Evolutionary conservation across 2,113 vertebrate species (phyloP).

Genomic region (Dinomys branickii): DNA sequence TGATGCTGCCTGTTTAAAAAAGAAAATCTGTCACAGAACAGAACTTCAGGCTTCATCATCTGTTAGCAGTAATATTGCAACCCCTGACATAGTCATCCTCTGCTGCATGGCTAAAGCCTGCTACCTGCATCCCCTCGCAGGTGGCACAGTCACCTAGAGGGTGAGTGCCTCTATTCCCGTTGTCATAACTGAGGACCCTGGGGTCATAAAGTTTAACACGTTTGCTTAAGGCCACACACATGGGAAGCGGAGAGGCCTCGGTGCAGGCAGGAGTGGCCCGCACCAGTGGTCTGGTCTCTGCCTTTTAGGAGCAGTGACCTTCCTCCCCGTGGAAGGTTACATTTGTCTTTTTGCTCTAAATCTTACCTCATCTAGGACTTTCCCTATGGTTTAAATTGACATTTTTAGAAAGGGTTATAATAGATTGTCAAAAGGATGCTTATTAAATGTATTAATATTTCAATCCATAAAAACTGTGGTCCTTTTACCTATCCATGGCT

Average conservation of each 20-base stretch:
- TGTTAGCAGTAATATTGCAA: accelerated
- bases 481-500: background rate
- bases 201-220: background rate
- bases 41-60: background rate
- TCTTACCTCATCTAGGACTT: background rate
- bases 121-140: accelerated
- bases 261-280: background rate
- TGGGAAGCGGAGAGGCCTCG: accelerated
- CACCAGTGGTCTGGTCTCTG: background rate
- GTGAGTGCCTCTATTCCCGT: background rate
- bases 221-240: constrained; percentile 17
- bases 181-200: background rate
- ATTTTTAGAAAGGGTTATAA: background rate
- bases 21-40: background rate
- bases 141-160: background rate
- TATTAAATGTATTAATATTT: background rate
- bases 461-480: background rate
- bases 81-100: background rate
- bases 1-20: background rate
- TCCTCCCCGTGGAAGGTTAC: accelerated
- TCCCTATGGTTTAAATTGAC: background rate
- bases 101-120: accelerated
- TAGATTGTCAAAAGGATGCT: background rate
- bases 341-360: background rate
- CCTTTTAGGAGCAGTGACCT: background rate